A percentile compares a stretch with the other conserved stretches of the same genome.
These are phyloP conservation scores for Anabacerthia variegaticeps DNA, from an alignment of 2,797 vertebrate species.

Conservation along the genomic window DNA sequence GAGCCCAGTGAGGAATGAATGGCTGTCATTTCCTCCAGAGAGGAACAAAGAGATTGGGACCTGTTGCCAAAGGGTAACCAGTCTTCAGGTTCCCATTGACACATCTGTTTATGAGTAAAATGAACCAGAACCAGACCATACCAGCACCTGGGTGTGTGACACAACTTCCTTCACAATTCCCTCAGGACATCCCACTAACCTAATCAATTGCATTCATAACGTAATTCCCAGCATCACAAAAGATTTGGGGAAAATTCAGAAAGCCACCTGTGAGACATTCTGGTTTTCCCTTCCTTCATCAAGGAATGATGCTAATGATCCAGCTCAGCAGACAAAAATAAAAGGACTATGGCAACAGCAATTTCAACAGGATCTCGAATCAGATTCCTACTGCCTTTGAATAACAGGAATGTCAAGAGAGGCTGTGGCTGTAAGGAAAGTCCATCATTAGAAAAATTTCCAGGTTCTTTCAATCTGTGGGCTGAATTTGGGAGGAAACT, in stretches of 20 bases:
- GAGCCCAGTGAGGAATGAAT: not conserved
- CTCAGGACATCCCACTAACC: not conserved
- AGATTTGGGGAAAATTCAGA: not conserved
- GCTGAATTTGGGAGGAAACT: not conserved
- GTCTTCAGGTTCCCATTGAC: not conserved
- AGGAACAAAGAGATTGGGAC: not conserved
- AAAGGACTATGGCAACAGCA: not conserved
- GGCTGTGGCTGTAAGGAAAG: not conserved
- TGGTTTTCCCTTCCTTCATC: not conserved
- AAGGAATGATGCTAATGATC: not conserved
- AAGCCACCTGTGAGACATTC: not conserved
- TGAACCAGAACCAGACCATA: not conserved
- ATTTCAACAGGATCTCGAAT: not conserved
- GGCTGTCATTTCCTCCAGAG: not conserved
- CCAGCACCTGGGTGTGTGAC: not conserved
- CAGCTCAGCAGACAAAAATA: not conserved
- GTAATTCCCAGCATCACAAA: not conserved
- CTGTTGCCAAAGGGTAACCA: not conserved
- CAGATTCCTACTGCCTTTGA: not conserved
- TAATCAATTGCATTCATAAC: not conserved
- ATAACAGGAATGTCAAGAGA: not conserved
- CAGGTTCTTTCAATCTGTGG: not conserved
- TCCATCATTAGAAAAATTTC: not conserved
- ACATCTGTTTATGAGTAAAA: not conserved
- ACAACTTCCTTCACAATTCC: not conserved